Base-by-base conservation (phyloP, 2,797 vertebrate genomes). In the Aeoliscus strigatus region DNA sequence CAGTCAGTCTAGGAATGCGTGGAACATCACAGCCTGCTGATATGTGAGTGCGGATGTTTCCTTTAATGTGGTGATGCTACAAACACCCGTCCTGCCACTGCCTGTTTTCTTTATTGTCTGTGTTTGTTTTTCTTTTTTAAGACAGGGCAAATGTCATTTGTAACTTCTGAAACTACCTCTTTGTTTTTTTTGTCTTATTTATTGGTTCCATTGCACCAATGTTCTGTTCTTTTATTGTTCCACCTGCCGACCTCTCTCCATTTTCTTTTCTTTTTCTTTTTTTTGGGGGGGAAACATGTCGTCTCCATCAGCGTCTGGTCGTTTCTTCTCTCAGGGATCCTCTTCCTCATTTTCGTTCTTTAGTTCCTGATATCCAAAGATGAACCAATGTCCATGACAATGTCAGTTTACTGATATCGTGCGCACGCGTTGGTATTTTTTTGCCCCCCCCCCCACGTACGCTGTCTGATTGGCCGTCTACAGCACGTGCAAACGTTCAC, bases 131-230 rank as follows among this genome's bases (percentile, higher is more conserved):
- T 64, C 87, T 78, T 86, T 70, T 88, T 79, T 84, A 90, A 90
- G 83, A 80, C 86, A 79, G 87, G 86, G 82, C 60, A 79, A 70
- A 68, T 72, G 87, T 87, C 86, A 84, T 91, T 87, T 90, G 86
- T 80, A 69, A 88, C 91, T 91, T 91, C 83, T 86, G 83, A 94
- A 93, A 94, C 94, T 97, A 96, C 94, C 94, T 96, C 93, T 88
- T 84, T 87, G 87, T 89, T 12, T 27, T 31, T 70, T 54, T 47
- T 59, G 86, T 77, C 51, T 75, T 83, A 86, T 87, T 87, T 87
- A 89, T 91, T 89, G 82, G 78, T 86, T 86, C 84, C 80, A 81
- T 73, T 69, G 67, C 77, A 84, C 73, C 51, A 43, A 73, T 77
- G 78, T 70, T 57, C 42, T 64, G 54, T 85, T 78, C 70, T 77